phyloP scores from a whole-genome alignment of 2,888 invertebrate genomes.

The Pollenia angustigena region DNA sequence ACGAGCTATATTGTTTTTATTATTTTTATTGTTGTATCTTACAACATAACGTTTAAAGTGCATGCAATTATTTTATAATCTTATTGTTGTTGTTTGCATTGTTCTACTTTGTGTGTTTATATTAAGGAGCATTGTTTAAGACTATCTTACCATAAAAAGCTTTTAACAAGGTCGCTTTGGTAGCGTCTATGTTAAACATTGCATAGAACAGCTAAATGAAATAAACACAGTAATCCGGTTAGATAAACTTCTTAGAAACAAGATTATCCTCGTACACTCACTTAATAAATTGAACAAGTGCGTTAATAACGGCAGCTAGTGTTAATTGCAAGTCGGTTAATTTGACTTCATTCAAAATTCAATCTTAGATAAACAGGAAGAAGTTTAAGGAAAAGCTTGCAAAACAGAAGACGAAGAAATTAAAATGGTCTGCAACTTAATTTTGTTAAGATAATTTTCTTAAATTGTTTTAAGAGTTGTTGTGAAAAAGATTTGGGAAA shows the following conservation, averaged over 20 bases:
- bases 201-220: background rate
- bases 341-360: background rate
- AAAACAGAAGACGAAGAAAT: no score
- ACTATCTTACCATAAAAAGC: conserved; percentile 11
- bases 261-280: background rate
- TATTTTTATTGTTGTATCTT: background rate
- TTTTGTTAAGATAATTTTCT: no score
- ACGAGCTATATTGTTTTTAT: no score
- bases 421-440: no score
- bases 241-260: background rate
- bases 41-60: background rate
- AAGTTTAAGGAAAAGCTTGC: no score
- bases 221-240: conserved; percentile 1
- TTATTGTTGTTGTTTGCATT: background rate
- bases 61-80: background rate
- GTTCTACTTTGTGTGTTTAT: background rate
- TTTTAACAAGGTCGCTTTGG: background rate
- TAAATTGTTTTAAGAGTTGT: no score
- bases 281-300: background rate
- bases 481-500: no score
- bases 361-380: background rate
- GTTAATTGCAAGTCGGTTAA: background rate
- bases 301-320: background rate
- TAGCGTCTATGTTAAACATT: background rate
- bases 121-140: conserved; percentile 1